Conservation (phyloP, 2,797 vertebrate genomes). For the Coregonus suidteri region DNA sequence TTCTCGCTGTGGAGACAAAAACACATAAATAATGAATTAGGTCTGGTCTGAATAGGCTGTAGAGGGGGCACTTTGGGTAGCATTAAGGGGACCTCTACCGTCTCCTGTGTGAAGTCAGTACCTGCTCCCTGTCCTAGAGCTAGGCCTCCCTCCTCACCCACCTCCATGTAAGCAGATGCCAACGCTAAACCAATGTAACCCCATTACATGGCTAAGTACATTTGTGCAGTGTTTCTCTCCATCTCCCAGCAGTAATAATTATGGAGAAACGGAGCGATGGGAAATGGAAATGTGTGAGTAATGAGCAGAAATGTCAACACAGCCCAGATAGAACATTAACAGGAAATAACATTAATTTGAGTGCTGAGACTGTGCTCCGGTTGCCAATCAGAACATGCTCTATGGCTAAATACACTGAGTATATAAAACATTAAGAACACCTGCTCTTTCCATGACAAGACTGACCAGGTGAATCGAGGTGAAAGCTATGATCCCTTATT, state of each 20-base stretch:
- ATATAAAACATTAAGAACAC: no score
- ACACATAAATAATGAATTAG: slow-evolving; percentile 54
- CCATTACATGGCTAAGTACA: slow-evolving; percentile 1
- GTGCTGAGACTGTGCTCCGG: slow-evolving; percentile 2
- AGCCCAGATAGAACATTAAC: neutral
- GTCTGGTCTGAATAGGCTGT: slow-evolving; percentile 22
- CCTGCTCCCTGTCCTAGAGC: neutral
- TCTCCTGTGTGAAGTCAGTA: neutral
- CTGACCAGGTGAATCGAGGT: no score
- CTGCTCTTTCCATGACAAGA: no score
- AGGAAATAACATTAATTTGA: slow-evolving; percentile 12
- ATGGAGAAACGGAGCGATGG: slow-evolving; percentile 9
- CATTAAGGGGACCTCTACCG: neutral
- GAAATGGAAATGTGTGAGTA: neutral
- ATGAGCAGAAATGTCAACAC: slow-evolving; percentile 3
- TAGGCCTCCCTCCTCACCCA: neutral
- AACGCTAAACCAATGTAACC: slow-evolving; percentile 1
- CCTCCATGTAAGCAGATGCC: neutral
- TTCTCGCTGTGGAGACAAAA: slow-evolving; percentile 42
- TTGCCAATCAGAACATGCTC: neutral
- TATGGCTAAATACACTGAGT: no score
- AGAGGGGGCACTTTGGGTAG: neutral
- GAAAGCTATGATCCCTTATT: no score
- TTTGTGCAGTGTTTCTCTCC: slow-evolving; percentile 10
- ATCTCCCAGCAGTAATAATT: slow-evolving; percentile 12